A percentile compares a stretch with the other conserved stretches of the same genome.
These are phyloP conservation scores for Malurus elegans DNA, from an alignment of 2,113 vertebrate species.

Conservation along the genomic window DNA sequence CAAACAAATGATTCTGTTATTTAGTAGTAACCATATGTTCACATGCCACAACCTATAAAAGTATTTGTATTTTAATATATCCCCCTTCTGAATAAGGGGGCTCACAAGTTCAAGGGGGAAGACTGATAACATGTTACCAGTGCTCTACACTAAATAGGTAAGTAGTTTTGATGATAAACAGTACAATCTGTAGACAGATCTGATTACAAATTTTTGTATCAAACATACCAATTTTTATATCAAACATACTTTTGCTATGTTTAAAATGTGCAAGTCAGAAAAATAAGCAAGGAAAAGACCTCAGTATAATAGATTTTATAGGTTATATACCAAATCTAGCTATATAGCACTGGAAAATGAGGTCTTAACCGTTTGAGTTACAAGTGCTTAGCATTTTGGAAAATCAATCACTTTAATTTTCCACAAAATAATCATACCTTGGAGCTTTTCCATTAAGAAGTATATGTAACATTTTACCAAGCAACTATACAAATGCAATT, in stretches of 20 bases:
- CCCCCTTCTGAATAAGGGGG: background rate
- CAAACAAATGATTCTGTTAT: constrained; percentile 31
- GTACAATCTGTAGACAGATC: background rate
- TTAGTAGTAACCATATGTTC: constrained; percentile 46
- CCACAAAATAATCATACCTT: background rate
- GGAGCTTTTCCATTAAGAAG: background rate
- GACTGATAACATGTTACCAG: background rate
- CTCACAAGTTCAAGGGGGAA: background rate
- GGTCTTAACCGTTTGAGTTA: background rate
- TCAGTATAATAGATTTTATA: background rate
- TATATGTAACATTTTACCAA: background rate
- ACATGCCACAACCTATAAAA: background rate
- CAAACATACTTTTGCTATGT: background rate
- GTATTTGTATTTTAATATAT: constrained; percentile 13
- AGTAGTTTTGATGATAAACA: background rate
- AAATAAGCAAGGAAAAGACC: background rate
- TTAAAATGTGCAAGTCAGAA: background rate
- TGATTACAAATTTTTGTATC: background rate
- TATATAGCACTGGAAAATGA: background rate
- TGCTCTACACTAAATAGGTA: background rate
- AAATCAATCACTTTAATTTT: background rate
- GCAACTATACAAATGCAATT: background rate
- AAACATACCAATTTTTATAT: background rate
- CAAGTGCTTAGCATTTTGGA: background rate
- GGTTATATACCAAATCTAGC: background rate